Percentiles rank a stretch among this genome's conserved stretches.
phyloP scores from a whole-genome alignment of 2,113 vertebrate genomes.

The Gymnorhina tibicen region DNA sequence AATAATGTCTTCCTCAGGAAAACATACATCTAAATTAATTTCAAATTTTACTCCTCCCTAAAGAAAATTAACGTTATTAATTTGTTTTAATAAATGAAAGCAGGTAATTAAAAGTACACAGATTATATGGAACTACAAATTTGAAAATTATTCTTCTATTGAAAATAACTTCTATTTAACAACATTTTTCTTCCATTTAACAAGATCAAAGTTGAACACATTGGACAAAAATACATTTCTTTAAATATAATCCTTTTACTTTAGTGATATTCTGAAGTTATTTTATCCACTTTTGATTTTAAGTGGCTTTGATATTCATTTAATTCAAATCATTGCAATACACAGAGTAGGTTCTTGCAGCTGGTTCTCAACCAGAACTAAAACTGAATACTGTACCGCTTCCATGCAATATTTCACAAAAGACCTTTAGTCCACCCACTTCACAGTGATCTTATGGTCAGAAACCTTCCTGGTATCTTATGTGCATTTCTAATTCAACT shows the following conservation, averaged over 20 bases:
- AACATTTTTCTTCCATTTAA: not conserved
- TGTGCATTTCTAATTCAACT: not conserved
- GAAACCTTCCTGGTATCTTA: not conserved
- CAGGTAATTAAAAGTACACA: not conserved
- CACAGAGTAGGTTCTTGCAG: not conserved
- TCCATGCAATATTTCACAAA: not conserved
- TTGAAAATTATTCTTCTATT: not conserved
- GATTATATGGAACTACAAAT: not conserved
- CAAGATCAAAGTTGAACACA: not conserved
- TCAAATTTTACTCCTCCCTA: slow-evolving; percentile 91
- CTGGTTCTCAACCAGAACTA: not conserved
- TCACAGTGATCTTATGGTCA: not conserved
- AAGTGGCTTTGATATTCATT: not conserved
- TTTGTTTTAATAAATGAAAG: not conserved
- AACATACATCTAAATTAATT: slow-evolving; percentile 72
- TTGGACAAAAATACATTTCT: not conserved
- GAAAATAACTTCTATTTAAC: not conserved
- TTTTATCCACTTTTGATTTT: not conserved
- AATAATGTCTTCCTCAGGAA: slow-evolving; percentile 45
- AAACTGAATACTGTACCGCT: not conserved
- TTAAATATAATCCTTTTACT: not conserved
- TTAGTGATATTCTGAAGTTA: not conserved
- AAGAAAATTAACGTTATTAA: not conserved
- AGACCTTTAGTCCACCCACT: not conserved
- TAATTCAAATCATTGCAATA: not conserved